A percentile compares a stretch with the other conserved stretches of the same genome.
phyloP scores from a whole-genome alignment of 2,888 invertebrate genomes.

The Ectemnius lituratus region DNA sequence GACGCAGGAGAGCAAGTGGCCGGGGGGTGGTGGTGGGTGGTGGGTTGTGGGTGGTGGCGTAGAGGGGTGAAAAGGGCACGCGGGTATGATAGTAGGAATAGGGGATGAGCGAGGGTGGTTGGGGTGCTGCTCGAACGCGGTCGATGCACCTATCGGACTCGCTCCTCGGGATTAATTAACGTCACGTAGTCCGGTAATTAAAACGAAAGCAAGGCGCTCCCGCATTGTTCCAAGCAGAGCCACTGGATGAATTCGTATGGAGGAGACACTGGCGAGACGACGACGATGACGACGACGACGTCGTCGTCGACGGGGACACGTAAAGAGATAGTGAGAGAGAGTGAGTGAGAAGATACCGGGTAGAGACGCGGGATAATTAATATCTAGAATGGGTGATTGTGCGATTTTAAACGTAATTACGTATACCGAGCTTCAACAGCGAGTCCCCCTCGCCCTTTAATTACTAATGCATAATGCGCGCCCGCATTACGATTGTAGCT shows the following conservation, averaged over 20 bases:
- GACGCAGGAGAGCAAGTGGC: no score
- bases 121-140: not conserved
- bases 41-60: no score
- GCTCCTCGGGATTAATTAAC: constrained; percentile 19
- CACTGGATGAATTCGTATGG: not conserved
- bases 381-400: constrained; percentile 61
- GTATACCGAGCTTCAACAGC: constrained; percentile 34
- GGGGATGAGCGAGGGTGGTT: not conserved
- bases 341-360: not conserved
- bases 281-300: not conserved
- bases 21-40: no score
- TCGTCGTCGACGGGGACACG: not conserved
- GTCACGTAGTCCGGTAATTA: constrained; percentile 16
- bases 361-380: constrained; percentile 49
- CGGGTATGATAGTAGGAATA: no score
- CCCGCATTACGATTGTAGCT: constrained; percentile 7
- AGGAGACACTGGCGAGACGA: not conserved
- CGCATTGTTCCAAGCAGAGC: not conserved
- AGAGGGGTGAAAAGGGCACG: no score
- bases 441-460: constrained; percentile 49
- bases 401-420: constrained; percentile 61
- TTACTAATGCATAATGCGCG: constrained; percentile 55
- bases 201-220: constrained; percentile 10
- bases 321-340: no score
- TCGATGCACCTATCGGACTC: constrained; percentile 1